phyloP scores from a whole-genome alignment of 1,140 invertebrate genomes.

The Yoshiicerus persimilis region DNA sequence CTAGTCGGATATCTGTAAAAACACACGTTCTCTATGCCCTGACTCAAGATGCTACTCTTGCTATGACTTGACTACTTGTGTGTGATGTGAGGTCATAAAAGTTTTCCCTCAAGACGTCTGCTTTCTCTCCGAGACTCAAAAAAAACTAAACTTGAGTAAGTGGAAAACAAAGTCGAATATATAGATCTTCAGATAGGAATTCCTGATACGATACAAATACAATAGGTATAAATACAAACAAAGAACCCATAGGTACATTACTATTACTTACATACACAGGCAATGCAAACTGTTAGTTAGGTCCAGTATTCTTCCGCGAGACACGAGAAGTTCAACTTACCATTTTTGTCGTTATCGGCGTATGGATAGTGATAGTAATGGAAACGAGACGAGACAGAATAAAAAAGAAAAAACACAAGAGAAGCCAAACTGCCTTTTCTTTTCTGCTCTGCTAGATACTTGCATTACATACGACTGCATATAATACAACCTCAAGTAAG shows the following conservation, averaged over 20 bases:
- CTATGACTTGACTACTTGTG: not conserved
- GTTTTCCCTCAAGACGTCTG: not conserved
- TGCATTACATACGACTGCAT: not conserved
- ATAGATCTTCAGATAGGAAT: not conserved
- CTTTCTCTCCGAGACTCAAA: not conserved
- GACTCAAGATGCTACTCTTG: not conserved
- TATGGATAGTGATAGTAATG: not conserved
- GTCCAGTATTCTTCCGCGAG: not conserved
- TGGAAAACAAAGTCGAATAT: not conserved
- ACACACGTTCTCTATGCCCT: not conserved
- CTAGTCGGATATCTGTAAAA: not conserved
- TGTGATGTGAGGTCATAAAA: slow-evolving; percentile 11
- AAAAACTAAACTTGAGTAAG: not conserved
- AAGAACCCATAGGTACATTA: not conserved
- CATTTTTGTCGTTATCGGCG: not conserved
- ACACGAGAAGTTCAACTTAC: not conserved
- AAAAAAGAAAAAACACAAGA: not conserved
- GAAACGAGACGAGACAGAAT: not conserved
- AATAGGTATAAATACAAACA: not conserved
- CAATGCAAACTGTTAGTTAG: not conserved
- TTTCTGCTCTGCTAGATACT: not conserved
- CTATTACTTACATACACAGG: not conserved
- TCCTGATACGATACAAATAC: not conserved
- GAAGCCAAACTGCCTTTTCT: too few relatives aligned
- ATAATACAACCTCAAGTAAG: too few relatives aligned